Evolutionary conservation across 2,113 vertebrate genomes (phyloP).

Genomic region (Ginglymostoma cirratum): DNA sequence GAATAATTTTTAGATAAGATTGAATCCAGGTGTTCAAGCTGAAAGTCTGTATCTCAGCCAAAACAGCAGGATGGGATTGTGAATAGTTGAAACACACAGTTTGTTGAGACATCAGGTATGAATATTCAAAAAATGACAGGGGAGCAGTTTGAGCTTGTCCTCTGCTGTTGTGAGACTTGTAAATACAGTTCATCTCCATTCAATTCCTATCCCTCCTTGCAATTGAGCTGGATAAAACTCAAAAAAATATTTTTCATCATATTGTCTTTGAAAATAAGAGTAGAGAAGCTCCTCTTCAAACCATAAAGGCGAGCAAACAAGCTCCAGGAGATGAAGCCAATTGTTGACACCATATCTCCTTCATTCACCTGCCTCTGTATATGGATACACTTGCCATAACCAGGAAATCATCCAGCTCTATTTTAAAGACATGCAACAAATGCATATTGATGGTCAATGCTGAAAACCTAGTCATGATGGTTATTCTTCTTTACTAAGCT

Average conservation of each 20-base stretch:
- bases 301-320: neutral
- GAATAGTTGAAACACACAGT: constrained; percentile 1
- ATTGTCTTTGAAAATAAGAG: neutral
- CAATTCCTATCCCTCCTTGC: neutral
- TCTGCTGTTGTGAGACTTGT: neutral
- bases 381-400: neutral
- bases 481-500: neutral
- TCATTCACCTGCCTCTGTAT: neutral
- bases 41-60: neutral
- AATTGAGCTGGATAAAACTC: neutral
- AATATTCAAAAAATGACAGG: constrained; percentile 14
- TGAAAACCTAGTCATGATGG: neutral
- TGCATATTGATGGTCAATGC: neutral
- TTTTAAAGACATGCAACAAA: neutral
- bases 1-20: neutral
- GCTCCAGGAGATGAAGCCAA: neutral
- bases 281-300: neutral
- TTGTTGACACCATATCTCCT: neutral
- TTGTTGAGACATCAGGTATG: neutral
- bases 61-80: neutral
- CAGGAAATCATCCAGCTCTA: neutral
- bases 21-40: constrained; percentile 24
- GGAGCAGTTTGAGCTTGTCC: neutral
- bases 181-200: neutral
- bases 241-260: neutral